Base-by-base conservation (phyloP, 1,140 invertebrate genomes). In the Batillaria attramentaria region DNA sequence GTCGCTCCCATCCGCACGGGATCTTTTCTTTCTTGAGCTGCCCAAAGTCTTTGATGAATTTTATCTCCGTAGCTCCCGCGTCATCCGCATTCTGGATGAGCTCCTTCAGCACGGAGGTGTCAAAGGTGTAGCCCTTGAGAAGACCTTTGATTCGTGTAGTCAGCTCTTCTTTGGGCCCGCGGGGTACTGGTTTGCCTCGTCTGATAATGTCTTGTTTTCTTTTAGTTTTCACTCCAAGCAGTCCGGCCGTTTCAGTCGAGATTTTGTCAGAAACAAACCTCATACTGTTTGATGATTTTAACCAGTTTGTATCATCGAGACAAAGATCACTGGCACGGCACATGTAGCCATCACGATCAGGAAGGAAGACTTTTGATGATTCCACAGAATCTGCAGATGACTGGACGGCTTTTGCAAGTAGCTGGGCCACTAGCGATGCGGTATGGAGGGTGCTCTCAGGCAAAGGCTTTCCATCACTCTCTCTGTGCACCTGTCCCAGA, bases 61-160 rank as follows among this genome's bases (percentile, higher is more conserved):
- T 77, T 1, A 90, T 83, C 78, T 83, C 81, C 24, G 84, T 87
- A 0, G 89, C 88, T 37, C 83, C 84, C 20, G 88, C 88, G 84
- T 90, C 89, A 78, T 90, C 89, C 57, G 89, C 88, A 79, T 97
- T 89, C 74, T 89, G 88, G 31, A 89, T 76, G 8, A 89, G 69
- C 79, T 89, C 88, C 78, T 88, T 88, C 13, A 87, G 66, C 18
- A 89, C 54, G 16, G 81, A 84, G n/a, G 72, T 66, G 65, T 87
- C 88, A 69, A 83, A 86, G 0, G 89, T 87, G 79, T 90, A 90
- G 18, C 83, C 82, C 10, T 72, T 31, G 33, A 90, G 69, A 35
- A 90, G 85, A 33, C 84, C 66, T 54, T 84, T 85, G 6, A 90
- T 82, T 31, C 89, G 80, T 37, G 80, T 85, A 2, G 87, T 85